Evolutionary conservation across 92 coral and sea anemone species (phyloP).

Genomic region (Parazoanthus atlanticus): DNA sequence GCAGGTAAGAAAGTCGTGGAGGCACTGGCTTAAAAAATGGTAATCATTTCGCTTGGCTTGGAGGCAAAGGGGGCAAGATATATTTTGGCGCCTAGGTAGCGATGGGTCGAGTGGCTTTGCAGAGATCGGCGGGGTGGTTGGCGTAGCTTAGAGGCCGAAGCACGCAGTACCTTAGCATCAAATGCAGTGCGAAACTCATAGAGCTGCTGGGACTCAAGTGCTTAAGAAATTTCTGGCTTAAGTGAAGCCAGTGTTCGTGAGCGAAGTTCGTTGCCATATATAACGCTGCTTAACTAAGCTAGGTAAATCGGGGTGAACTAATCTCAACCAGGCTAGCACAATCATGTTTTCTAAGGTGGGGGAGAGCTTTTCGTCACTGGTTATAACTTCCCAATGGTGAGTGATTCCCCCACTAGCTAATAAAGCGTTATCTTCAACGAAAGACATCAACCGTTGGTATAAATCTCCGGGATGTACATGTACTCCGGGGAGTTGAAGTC

Average conservation of each 20-base stretch:
- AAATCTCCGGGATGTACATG: no score
- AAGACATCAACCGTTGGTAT: no score
- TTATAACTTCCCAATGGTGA: slow-evolving; percentile 18
- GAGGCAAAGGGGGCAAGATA: slow-evolving; percentile 35
- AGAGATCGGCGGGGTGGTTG: slow-evolving; percentile 22
- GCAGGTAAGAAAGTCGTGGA: slow-evolving; percentile 56
- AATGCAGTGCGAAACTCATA: slow-evolving; percentile 21
- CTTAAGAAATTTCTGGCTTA: slow-evolving; percentile 35
- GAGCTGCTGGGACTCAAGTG: slow-evolving; percentile 34
- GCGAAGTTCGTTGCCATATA: slow-evolving; percentile 43
- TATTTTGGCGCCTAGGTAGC: slow-evolving; percentile 28
- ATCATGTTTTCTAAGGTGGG: slow-evolving; percentile 41
- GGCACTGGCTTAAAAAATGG: slow-evolving; percentile 55
- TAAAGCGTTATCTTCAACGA: no score
- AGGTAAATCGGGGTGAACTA: slow-evolving; percentile 27
- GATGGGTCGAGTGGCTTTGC: slow-evolving; percentile 28
- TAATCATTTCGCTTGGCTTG: slow-evolving; percentile 52
- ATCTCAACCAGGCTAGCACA: slow-evolving; percentile 28
- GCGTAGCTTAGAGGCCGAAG: slow-evolving; percentile 24
- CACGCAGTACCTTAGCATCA: slow-evolving; percentile 44
- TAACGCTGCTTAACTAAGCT: slow-evolving; percentile 37
- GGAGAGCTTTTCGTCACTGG: slow-evolving; percentile 30
- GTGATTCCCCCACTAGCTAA: neutral
- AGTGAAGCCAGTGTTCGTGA: slow-evolving; percentile 42
- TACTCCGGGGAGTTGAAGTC: no score